Conservation (phyloP, 2,888 invertebrate species). For the Dimorphilus gyrociliatus region DNA sequence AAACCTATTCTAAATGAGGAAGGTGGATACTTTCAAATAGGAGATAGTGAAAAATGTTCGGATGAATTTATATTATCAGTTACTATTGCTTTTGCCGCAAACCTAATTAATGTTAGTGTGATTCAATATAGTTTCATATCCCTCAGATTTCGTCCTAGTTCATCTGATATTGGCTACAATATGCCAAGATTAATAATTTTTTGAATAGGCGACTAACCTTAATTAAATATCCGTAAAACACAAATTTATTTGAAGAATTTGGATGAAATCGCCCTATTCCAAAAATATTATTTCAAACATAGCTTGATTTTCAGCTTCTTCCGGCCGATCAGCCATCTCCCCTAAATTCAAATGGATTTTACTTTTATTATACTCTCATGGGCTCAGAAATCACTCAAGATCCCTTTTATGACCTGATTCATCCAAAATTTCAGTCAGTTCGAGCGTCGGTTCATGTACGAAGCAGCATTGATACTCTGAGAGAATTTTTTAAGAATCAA, state of each 20-base stretch:
- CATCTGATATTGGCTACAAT: too few relatives aligned
- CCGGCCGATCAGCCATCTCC: slow-evolving; percentile 26
- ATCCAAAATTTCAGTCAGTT: slow-evolving; percentile 36
- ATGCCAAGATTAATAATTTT: too few relatives aligned
- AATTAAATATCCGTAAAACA: too few relatives aligned
- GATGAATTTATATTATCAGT: slow-evolving; percentile 36
- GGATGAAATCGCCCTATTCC: too few relatives aligned
- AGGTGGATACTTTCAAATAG: slow-evolving; percentile 37
- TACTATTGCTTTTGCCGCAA: slow-evolving; percentile 37
- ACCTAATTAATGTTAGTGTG: slow-evolving; percentile 31
- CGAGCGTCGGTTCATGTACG: slow-evolving; percentile 36
- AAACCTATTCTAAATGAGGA: slow-evolving; percentile 30
- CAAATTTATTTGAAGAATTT: too few relatives aligned
- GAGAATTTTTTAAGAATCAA: slow-evolving; percentile 29
- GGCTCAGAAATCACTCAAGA: slow-evolving; percentile 39
- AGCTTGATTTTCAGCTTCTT: slow-evolving; percentile 24
- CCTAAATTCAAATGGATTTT: slow-evolving; percentile 25
- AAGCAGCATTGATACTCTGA: slow-evolving; percentile 30
- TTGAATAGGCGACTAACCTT: too few relatives aligned
- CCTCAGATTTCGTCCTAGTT: too few relatives aligned
- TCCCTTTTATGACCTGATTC: slow-evolving; percentile 33
- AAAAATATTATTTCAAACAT: too few relatives aligned
- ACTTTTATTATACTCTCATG: slow-evolving; percentile 38
- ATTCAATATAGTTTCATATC: too few relatives aligned
- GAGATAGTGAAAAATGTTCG: slow-evolving; percentile 25